Evolutionary conservation across 2,797 vertebrate species (phyloP).

Genomic region (Taenioides sp.): DNA sequence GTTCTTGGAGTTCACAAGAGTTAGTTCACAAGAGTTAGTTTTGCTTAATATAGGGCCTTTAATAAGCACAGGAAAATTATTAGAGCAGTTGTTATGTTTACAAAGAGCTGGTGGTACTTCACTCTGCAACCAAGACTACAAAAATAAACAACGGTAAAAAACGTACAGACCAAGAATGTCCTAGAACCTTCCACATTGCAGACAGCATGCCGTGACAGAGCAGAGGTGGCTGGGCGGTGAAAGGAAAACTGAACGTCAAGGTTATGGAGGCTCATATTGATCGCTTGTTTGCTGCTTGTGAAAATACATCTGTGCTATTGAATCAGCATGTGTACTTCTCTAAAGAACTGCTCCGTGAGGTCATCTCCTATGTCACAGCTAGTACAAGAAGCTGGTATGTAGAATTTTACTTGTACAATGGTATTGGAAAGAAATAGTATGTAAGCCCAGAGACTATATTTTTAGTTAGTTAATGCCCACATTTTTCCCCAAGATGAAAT

Average conservation of each 20-base stretch:
- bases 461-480: too few relatives aligned
- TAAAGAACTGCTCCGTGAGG: not conserved
- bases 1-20: too few relatives aligned
- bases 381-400: not conserved
- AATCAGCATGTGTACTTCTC: not conserved
- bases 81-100: not conserved
- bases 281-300: not conserved
- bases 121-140: not conserved
- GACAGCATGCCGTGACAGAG: not conserved
- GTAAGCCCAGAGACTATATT: too few relatives aligned
- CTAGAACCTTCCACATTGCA: not conserved
- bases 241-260: conserved; percentile 1
- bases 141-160: not conserved
- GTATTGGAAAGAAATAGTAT: not conserved
- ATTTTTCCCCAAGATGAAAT: too few relatives aligned
- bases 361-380: not conserved
- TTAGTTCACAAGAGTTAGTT: too few relatives aligned
- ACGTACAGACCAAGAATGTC: not conserved
- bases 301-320: not conserved
- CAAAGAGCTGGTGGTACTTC: not conserved
- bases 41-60: too few relatives aligned
- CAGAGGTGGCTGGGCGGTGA: not conserved
- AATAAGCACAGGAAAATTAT: not conserved
- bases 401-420: not conserved
- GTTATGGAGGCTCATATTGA: conserved; percentile 5